Evolutionary conservation across 2,888 invertebrate genomes (phyloP), one percentile per base, ranked within the genome.

Genomic region (Notodonta ziczac): DNA sequence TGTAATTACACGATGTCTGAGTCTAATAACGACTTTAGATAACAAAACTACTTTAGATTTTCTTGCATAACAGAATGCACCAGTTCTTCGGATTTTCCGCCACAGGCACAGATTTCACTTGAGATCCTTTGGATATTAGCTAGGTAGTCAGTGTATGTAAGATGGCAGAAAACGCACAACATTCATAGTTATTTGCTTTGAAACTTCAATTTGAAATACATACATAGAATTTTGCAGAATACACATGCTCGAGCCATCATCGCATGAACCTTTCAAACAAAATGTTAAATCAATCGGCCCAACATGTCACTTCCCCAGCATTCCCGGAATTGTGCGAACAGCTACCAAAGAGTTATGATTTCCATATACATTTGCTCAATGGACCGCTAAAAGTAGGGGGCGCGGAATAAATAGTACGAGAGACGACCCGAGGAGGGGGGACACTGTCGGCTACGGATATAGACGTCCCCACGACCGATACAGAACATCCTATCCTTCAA

Each of bases 371-470:
- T 78, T 73, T 78, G 77, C 83, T 86, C 83, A 87, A 87, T 87
- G 86, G 76, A 73, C 79, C 74, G 79, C 70, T 71, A 63, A 81
- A 84, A 84, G 79, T 77, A 78, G 81, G 56, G 82, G 81, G 79
- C 73, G 68, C 66, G 74, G 78, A 82, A 85, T 83, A 86, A 86
- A 86, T 87, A 88, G 87, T 86, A 81, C 79, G 75, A 72, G 77
- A 56, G 44, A 56, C 56, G 42, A 42, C 62, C 70, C 72, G 78
- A 73, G 72, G 71, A 67, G 72, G 63, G 73, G 60, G 24, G 44
- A 24, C 70, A 69, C 53, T 14, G 40, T 42, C 60, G 73, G 65
- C 67, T 76, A 83, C 84, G 69, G 80, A 84, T 84, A 83, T 85
- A 84, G 84, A 80, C 70, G 42, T 68, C 57, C 62, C 56, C 64